Conservation (phyloP, 2,888 invertebrate genomes). For the Anthoptus insignis region DNA sequence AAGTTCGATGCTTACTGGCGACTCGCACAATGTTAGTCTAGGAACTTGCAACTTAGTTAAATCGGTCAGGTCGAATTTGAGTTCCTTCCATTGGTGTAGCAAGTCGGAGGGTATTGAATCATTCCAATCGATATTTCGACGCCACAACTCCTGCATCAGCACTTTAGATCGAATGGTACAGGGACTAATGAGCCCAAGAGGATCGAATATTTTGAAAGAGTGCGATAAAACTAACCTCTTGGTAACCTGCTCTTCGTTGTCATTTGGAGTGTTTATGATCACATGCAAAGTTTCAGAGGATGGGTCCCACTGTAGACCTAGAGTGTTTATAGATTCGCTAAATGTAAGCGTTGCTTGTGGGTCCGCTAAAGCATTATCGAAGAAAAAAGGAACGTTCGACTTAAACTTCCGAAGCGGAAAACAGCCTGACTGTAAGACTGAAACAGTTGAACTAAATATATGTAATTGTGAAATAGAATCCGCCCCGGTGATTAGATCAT, state of each 20-base stretch:
- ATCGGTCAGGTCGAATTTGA: background rate
- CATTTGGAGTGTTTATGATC: background rate
- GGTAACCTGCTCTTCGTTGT: background rate
- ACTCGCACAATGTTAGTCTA: background rate
- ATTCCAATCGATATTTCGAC: slow-evolving; percentile 8
- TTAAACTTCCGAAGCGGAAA: slow-evolving; percentile 25
- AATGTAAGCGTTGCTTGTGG: background rate
- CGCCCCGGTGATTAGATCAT: slow-evolving; percentile 7
- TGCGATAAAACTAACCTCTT: slow-evolving; percentile 15
- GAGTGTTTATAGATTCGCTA: slow-evolving; percentile 2
- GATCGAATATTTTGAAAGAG: slow-evolving; percentile 11
- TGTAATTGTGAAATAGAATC: slow-evolving; percentile 8
- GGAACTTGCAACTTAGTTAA: background rate
- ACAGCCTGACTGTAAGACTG: slow-evolving; percentile 15
- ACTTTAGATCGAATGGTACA: slow-evolving; percentile 13
- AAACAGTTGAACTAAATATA: background rate
- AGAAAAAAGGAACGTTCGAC: slow-evolving; percentile 26
- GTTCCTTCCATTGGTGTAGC: background rate
- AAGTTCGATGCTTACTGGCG: background rate
- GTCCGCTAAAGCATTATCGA: background rate
- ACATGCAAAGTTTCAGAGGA: slow-evolving; percentile 10
- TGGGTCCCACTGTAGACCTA: slow-evolving; percentile 8
- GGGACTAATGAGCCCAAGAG: slow-evolving; percentile 8
- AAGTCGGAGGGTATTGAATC: slow-evolving; percentile 1
- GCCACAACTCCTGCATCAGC: slow-evolving; percentile 15